A percentile compares a stretch with the other conserved stretches of the same genome.
phyloP scores from a whole-genome alignment of 2,888 invertebrate species.

The Epinotia demarniana region DNA sequence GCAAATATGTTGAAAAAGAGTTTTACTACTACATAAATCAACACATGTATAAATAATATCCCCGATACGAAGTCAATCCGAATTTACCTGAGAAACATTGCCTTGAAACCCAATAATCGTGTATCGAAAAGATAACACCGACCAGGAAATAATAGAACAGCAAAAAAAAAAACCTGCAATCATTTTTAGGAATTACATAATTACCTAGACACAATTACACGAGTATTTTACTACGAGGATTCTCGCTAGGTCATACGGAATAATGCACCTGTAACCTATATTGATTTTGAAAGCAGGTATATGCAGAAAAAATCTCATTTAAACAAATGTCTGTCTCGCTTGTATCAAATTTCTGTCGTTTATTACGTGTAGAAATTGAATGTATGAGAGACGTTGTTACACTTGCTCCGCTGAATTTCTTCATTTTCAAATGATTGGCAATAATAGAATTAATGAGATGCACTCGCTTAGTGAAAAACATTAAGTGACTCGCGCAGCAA shows the following conservation, averaged over 20 bases:
- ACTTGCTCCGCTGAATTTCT: neutral
- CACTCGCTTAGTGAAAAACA: constrained; percentile 60
- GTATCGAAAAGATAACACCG: constrained; percentile 59
- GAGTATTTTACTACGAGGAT: no score
- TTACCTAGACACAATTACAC: no score
- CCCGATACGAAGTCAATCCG: neutral
- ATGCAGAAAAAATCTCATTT: constrained; percentile 52
- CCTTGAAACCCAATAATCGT: constrained; percentile 56
- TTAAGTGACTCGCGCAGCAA: constrained; percentile 58
- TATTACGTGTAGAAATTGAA: constrained; percentile 36
- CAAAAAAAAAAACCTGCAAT: constrained; percentile 62
- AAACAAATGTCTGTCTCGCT: constrained; percentile 53
- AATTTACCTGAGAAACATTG: constrained; percentile 48
- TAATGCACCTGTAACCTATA: constrained; percentile 52
- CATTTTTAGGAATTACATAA: neutral
- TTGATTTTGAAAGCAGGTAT: constrained; percentile 51
- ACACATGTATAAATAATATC: neutral
- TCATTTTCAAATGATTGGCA: constrained; percentile 56
- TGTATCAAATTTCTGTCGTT: constrained; percentile 55
- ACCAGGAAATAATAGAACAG: constrained; percentile 56
- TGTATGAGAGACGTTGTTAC: constrained; percentile 2
- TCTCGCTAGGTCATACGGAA: neutral
- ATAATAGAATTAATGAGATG: constrained; percentile 65
- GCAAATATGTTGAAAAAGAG: no score
- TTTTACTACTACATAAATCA: no score